Evolutionary conservation across 23 tunicate genomes (phyloP), one percentile per base, ranked within the genome.

Genomic region (Aplidium turbinatum): DNA sequence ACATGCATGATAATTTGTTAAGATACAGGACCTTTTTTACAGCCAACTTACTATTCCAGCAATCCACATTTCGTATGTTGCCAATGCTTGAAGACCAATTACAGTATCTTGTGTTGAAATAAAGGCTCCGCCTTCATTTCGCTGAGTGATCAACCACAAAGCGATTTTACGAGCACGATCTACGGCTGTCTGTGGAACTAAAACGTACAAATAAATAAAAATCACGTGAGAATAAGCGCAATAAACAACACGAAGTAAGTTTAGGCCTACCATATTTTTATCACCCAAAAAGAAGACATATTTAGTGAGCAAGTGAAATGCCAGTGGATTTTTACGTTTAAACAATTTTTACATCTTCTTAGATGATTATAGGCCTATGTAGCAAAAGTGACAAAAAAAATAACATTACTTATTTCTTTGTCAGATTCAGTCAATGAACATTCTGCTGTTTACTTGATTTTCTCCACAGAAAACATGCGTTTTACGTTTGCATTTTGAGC

Each of bases 31-130:
- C n/a, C n/a, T n/a, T 16, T 54, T 16, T 16, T 11, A 54, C 19
- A 24, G 22, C 60, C 11, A 28, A 72, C 76, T 75, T 83, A 83
- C 89, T 39, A 75, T 76, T 9, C 33, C 39, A 27, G 25, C 45
- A 35, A 67, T 35, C 89, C 89, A 83, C 1, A 48, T 65, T 55
- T 74, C 56, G 30, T 83, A 83, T 35, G 80, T 51, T 19, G 89
- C 47, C 7, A 83, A 68, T 16, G 82, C 89, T 65, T 83, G 89
- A 27, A 83, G 40, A 2, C 89, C 89, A 4, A 83, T 57, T 20
- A 83, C 76, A 0, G 89, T 83, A 33, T 83, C 89, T 54, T 83
- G 89, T 16, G 89, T 83, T 27, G 89, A 77, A 18, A 50, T 50
- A 38, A 83, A 83, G 0, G 70, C 89, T 3, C 89, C 89, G 2